A percentile compares a stretch with the other conserved stretches of the same genome.
Evolutionary conservation across 2,888 invertebrate genomes (phyloP).

Genomic region (Dasysyrphus albostriatus): DNA sequence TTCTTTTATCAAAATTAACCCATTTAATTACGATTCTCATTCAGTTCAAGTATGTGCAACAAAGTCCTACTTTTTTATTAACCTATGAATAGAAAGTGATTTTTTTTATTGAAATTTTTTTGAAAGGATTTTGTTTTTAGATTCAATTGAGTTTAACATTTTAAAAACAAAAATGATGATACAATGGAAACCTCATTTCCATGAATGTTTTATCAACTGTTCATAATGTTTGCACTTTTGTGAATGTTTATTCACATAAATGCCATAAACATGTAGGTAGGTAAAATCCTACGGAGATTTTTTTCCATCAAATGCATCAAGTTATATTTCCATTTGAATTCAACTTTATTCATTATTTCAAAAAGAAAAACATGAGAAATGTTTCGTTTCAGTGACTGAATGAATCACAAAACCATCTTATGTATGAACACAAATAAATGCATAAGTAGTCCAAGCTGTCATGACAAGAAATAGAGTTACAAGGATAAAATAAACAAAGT

Average conservation of each 20-base stretch:
- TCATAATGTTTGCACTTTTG: constrained; percentile 4
- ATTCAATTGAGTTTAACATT: neutral
- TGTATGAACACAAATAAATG: neutral
- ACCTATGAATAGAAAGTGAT: neutral
- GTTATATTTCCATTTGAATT: neutral
- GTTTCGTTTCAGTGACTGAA: neutral
- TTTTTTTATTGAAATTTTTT: neutral
- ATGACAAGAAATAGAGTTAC: neutral
- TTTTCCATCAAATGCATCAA: neutral
- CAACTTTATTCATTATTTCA: neutral
- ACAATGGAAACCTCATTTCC: constrained; percentile 7
- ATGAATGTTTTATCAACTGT: constrained; percentile 30
- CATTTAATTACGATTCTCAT: no score
- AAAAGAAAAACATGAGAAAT: neutral
- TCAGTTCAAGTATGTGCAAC: no score
- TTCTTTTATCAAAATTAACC: no score
- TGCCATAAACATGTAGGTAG: constrained; percentile 18
- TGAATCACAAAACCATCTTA: neutral
- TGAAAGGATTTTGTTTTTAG: neutral
- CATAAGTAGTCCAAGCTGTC: neutral
- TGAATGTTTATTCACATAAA: constrained; percentile 16
- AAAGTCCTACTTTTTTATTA: no score
- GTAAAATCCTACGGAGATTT: neutral
- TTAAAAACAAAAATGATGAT: neutral
- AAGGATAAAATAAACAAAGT: neutral